phyloP scores from a whole-genome alignment of 35 echinoderm and acorn worm genomes.

The Apostichopus japonicus region DNA sequence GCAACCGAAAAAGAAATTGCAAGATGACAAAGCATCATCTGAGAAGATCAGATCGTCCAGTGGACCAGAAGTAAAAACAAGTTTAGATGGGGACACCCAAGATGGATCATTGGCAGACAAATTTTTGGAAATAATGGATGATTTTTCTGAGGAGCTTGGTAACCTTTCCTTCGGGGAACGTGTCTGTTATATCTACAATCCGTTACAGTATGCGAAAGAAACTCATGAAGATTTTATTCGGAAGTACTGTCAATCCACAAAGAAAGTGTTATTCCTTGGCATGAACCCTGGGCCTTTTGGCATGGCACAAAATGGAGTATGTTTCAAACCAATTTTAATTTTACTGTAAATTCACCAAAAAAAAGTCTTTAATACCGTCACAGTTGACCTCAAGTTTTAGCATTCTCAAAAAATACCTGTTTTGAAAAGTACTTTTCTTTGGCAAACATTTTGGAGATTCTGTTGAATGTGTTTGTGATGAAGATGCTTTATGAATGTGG shows the following conservation, averaged over 20 bases:
- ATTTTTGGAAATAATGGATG: slow-evolving; percentile 63
- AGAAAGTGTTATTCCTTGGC: slow-evolving; percentile 86
- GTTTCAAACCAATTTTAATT: background rate
- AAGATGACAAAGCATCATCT: background rate
- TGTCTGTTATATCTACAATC: slow-evolving; percentile 93
- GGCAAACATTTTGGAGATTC: no score
- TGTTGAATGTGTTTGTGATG: no score
- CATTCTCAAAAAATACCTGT: no score
- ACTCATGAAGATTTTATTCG: slow-evolving; percentile 84
- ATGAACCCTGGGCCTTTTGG: slow-evolving; percentile 99
- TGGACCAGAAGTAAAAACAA: background rate
- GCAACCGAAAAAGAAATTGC: no score
- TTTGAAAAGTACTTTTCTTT: no score
- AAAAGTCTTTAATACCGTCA: background rate
- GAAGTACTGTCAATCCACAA: slow-evolving; percentile 90
- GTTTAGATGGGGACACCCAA: background rate
- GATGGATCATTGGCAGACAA: slow-evolving; percentile 43
- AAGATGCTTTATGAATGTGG: no score
- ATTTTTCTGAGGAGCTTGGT: slow-evolving; percentile 57
- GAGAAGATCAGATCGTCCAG: background rate
- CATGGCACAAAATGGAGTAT: slow-evolving; percentile 99
- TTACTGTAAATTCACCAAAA: background rate
- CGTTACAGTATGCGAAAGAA: slow-evolving; percentile 89
- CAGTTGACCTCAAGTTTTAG: no score
- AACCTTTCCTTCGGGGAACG: slow-evolving; percentile 72